Evolutionary conservation across 1,140 invertebrate species (phyloP), one percentile per base, ranked within the genome.

Genomic region (Ceratosolen solmsi): DNA sequence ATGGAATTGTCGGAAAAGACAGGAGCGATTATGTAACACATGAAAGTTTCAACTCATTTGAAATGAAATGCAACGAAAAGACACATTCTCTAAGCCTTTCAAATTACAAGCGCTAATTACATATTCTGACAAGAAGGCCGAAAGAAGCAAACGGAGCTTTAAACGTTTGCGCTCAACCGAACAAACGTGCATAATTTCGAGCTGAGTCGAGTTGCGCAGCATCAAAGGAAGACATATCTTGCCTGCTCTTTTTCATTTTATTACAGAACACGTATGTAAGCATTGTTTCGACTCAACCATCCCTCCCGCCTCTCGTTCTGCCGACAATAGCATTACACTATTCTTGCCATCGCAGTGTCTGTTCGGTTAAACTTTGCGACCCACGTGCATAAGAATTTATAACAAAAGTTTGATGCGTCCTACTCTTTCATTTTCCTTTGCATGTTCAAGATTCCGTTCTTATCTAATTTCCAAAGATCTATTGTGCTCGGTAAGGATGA

Each of bases 161-260:
- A 68, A 71, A 54, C 27, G 75, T 38, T 46, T n/a, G 77, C 65
- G 30, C 63, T 54, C 41, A 49, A 15, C 5, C 36, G 65, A 71
- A 49, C 41, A 63, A 65, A 65, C 41, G 75, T n/a, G 38, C 75
- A 77, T 65, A 65, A 77, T 63, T 65, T n/a, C 75, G 41, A 22
- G 58, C 33, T 15, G n/a, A 56, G 27, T 17, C 8, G 22, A n/a
- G 36, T 49, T 20, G 27, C 25, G 68, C 27, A 41, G 70, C 79
- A 63, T 73, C 79, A 80, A 80, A 80, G 79, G 68, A 73, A 80
- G 60, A 17, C 33, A 22, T 5, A 0, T 46, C 25, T 4, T 27
- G 25, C 38, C 71, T 60, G 13, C 58, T 15, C 9, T 13, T 15
- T 22, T 54, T 15, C 11, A 54, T 22, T 2, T 3, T 54, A 7